Evolutionary conservation across 2,888 invertebrate genomes (phyloP).

Genomic region (Caenorhabditis parvicauda): DNA sequence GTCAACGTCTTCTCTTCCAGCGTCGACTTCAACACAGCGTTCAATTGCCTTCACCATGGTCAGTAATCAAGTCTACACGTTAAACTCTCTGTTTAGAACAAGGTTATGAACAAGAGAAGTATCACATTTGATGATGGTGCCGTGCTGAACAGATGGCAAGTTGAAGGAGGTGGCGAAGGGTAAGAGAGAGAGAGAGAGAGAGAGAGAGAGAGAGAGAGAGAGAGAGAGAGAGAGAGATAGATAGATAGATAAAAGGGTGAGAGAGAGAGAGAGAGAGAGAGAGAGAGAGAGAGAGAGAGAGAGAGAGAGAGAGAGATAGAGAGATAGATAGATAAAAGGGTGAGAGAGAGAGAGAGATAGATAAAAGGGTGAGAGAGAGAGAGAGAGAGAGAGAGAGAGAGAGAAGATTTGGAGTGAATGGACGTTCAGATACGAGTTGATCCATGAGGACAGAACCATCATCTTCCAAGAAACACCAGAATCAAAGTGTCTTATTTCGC

Average conservation of each 20-base stretch:
- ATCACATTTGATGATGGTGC: not conserved
- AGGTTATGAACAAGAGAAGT: not conserved
- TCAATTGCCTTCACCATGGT: too few species aligned
- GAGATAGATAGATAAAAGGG: not conserved
- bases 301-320: slow-evolving; percentile 1
- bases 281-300: slow-evolving; percentile 4
- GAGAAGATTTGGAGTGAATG: slow-evolving; percentile 3
- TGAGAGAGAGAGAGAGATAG: not conserved
- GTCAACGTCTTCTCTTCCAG: too few species aligned
- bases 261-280: not conserved
- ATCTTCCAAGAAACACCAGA: too few species aligned
- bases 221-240: slow-evolving; percentile 1
- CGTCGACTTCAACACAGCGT: too few species aligned
- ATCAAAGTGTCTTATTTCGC: too few species aligned
- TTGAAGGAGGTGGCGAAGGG: slow-evolving; percentile 1
- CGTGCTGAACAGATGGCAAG: too few species aligned
- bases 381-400: slow-evolving; percentile 1
- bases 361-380: slow-evolving; percentile 3
- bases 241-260: not conserved
- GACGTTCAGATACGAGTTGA: not conserved
- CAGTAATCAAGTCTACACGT: not conserved
- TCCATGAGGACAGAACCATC: not conserved
- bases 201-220: slow-evolving; percentile 2
- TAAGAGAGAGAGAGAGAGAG: slow-evolving; percentile 1
- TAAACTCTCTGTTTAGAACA: not conserved